Conservation (phyloP, 2,113 vertebrate species). For the Piaya cayana region DNA sequence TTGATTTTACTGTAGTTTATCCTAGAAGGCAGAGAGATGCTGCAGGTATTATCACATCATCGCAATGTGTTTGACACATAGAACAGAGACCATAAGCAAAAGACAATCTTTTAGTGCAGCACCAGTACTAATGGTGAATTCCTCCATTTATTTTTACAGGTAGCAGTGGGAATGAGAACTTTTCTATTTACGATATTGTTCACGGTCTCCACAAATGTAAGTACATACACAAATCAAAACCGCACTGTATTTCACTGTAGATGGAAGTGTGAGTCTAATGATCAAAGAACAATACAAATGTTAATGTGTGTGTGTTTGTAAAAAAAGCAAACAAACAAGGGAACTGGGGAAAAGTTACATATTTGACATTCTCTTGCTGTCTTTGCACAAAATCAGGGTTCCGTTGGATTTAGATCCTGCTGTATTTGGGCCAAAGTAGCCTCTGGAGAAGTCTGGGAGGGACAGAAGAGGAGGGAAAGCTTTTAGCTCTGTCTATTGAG, state of each 20-base stretch:
- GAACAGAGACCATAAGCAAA: neutral
- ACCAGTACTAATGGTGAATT: neutral
- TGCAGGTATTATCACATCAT: neutral
- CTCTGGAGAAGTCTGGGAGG: constrained; percentile 24
- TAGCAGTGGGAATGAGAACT: neutral
- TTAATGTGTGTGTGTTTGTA: neutral
- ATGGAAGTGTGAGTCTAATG: neutral
- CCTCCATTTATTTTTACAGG: constrained; percentile 42
- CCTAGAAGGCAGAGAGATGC: neutral
- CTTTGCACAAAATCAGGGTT: neutral
- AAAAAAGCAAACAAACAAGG: neutral
- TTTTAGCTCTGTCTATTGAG: constrained; percentile 25
- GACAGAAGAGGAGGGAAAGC: constrained; percentile 17
- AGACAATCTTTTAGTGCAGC: neutral
- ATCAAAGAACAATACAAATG: neutral
- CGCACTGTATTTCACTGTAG: neutral
- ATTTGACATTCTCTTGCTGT: neutral
- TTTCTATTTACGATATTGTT: neutral
- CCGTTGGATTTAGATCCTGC: neutral
- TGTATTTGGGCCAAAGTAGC: neutral
- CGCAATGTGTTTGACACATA: fast-evolving
- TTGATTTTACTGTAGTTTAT: neutral
- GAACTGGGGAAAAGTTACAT: neutral
- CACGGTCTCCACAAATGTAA: constrained; percentile 13
- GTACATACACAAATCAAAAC: neutral